Percentiles rank a stretch among this genome's conserved stretches.
Evolutionary conservation across 2,797 vertebrate species (phyloP).

Genomic region (Triplophysa bombifrons): DNA sequence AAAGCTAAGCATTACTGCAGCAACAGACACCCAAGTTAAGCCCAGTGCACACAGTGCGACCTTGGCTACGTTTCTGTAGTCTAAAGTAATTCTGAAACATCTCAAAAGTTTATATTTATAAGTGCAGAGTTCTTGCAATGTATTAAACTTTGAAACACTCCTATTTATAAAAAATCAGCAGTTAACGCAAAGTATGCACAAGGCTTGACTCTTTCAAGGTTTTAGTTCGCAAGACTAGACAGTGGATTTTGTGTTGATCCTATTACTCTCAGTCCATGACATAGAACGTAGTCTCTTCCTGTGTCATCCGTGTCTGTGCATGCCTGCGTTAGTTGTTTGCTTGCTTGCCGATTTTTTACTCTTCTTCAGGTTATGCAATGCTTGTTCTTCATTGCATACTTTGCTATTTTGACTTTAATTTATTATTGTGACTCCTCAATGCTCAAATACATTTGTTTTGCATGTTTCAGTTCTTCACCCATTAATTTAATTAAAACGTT

Average conservation of each 20-base stretch:
- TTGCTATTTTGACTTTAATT: slow-evolving; percentile 12
- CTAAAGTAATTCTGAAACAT: neutral
- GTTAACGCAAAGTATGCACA: too few species aligned
- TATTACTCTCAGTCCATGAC: slow-evolving; percentile 9
- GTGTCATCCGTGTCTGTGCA: neutral
- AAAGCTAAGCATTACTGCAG: slow-evolving; percentile 25
- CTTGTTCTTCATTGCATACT: slow-evolving; percentile 33
- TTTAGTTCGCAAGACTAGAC: slow-evolving; percentile 19
- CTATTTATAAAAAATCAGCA: neutral
- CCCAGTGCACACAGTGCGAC: neutral
- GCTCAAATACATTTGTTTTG: slow-evolving; percentile 6
- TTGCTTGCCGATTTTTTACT: neutral
- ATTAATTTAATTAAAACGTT: slow-evolving; percentile 8
- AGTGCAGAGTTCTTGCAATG: too few species aligned
- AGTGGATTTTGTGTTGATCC: slow-evolving; percentile 15
- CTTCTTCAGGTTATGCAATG: neutral
- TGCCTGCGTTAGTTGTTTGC: slow-evolving; percentile 29
- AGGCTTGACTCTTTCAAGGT: neutral
- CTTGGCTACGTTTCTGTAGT: neutral
- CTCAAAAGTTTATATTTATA: neutral
- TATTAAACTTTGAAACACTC: too few species aligned
- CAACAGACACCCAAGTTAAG: slow-evolving; percentile 11
- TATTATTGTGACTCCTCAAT: neutral
- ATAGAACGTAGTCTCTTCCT: neutral
- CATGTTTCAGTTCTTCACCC: neutral